Percentiles rank a stretch among this genome's conserved stretches.
Conservation (phyloP, 1,140 invertebrate genomes). For the Paraescarpia echinospica region DNA sequence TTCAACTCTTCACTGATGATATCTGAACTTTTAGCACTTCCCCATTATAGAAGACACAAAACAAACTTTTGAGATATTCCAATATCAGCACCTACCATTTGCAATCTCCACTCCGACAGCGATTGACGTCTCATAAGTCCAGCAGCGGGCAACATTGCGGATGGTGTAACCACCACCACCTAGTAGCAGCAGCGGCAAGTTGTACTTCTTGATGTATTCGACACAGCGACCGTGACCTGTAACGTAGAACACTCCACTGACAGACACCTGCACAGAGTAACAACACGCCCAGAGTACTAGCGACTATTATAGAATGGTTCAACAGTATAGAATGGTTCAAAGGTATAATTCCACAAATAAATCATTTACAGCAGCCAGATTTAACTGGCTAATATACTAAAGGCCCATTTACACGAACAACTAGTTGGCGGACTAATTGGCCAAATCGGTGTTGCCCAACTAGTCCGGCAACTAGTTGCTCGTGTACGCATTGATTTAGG, state of each 20-base stretch:
- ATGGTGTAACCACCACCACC: conserved; percentile 97
- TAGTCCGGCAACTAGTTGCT: too few species aligned
- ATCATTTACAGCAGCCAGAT: not conserved
- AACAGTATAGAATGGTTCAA: too few species aligned
- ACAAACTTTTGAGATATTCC: not conserved
- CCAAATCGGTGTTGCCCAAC: too few species aligned
- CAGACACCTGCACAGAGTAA: not conserved
- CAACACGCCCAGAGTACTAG: not conserved
- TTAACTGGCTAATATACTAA: not conserved
- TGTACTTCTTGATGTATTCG: conserved; percentile 90
- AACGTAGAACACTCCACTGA: not conserved
- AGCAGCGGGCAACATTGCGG: conserved; percentile 95
- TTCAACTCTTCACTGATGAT: not conserved
- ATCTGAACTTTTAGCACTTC: not conserved
- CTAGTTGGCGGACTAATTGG: too few species aligned
- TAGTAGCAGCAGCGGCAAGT: conserved; percentile 89
- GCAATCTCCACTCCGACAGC: conserved; percentile 95
- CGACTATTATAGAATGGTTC: not conserved
- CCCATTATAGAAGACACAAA: not conserved
- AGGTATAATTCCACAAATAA: not conserved
- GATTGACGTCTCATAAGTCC: conserved; percentile 98
- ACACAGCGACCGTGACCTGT: conserved; percentile 71
- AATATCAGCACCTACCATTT: conserved; percentile 68
- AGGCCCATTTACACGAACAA: too few species aligned
- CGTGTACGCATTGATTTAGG: too few species aligned